A percentile compares a stretch with the other conserved stretches of the same genome.
Evolutionary conservation across 2,888 invertebrate genomes (phyloP).

Genomic region (Stenolophus ochropezus): DNA sequence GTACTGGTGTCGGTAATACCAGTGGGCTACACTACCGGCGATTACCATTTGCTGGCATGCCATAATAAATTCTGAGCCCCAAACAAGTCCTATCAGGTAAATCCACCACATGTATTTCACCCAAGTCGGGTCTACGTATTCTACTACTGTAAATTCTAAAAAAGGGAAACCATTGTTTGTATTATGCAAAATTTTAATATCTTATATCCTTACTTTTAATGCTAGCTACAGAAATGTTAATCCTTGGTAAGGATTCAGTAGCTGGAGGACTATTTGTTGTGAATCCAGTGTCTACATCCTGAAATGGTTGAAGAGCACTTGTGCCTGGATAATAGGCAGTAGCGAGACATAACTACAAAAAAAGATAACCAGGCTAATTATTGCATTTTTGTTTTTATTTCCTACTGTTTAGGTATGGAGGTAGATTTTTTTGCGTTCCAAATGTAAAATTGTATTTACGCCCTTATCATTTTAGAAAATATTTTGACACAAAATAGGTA

Average conservation of each 20-base stretch:
- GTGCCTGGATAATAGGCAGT: conserved; percentile 83
- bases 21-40: conserved; percentile 93
- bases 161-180: not conserved
- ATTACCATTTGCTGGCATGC: conserved; percentile 96
- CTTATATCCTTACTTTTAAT: conserved; percentile 52
- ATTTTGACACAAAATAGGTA: too few species aligned
- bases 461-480: too few species aligned
- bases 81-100: conserved; percentile 91
- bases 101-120: conserved; percentile 97
- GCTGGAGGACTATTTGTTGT: conserved; percentile 64
- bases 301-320: conserved; percentile 63
- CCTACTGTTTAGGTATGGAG: too few species aligned
- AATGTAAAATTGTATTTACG: too few species aligned
- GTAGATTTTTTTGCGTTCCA: too few species aligned
- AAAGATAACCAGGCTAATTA: too few species aligned
- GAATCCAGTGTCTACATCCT: conserved; percentile 61
- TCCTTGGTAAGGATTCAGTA: not conserved
- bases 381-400: too few species aligned
- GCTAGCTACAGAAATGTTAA: not conserved
- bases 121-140: conserved; percentile 86
- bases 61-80: conserved; percentile 95
- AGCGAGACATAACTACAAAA: conserved; percentile 81
- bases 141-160: conserved; percentile 79
- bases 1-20: conserved; percentile 91
- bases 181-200: too few species aligned